Base-by-base conservation (phyloP, 2,888 invertebrate species). In the Orthonevra nobilis region DNA sequence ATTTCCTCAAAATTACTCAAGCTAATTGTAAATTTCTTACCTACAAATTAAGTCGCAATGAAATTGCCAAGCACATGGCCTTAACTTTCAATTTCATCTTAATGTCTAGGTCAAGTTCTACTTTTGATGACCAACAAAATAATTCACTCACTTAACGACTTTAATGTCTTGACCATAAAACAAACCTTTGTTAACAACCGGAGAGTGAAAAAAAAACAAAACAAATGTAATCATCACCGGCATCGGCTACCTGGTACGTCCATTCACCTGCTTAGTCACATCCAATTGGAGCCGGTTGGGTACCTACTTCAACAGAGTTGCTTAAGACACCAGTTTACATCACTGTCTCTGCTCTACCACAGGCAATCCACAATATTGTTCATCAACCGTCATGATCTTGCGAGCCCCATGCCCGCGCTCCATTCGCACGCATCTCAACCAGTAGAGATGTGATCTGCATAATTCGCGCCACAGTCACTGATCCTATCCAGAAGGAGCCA, bases 381-480 rank as follows among this genome's bases (percentile, higher is more conserved):
- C 36, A 46, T 30, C 54, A 46, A 7, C 26, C 46, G 14, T 48
- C 38, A 38, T 23, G 40, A 54, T 46, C 36, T 46, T 54, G 20
- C 15, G 15, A 52, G 10, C 20, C 40, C 50, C 3, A 40, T 48
- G 34, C 48, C 20, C 42, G 34, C 28, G 42, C 26, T 28, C 17
- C 48, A 68, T 28, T 42, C 69, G 38, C n/a, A n/a, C 50, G 17
- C 52, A 64, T 70, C 72, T 66, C 60, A 46, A 40, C 72, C 58
- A 38, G 38, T 19, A 34, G 38, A 44, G 52, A 64, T 77, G 77
- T 77, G 77, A 77, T 72, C 77, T 42, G 72, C 64, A 64, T 77
- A 77, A 63, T 69, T 75, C 42, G 30, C 60, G 26, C 28, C 20
- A 46, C 44, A 50, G 58, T 44, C 36, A 26, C 10, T 50, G 38